phyloP scores from a whole-genome alignment of 2,797 vertebrate genomes.

The Cetoscarus ocellatus region DNA sequence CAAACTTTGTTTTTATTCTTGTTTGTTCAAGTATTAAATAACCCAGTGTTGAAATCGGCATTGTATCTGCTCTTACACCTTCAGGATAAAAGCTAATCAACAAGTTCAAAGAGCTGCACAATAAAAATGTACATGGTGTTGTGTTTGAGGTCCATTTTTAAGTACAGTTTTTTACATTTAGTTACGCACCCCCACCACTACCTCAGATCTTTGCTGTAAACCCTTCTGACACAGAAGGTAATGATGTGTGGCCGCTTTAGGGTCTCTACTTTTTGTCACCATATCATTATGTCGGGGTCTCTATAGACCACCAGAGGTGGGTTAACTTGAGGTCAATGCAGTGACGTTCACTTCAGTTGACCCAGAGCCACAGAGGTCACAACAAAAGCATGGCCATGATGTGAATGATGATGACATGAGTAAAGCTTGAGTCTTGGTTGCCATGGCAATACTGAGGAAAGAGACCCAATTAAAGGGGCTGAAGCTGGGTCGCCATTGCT shows the following conservation, averaged over 20 bases:
- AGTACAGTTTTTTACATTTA: no score
- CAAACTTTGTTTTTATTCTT: no score
- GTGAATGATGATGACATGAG: slow-evolving; percentile 35
- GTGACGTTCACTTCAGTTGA: slow-evolving; percentile 24
- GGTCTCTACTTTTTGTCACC: slow-evolving; percentile 18
- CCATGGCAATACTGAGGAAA: slow-evolving; percentile 41
- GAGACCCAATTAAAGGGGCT: slow-evolving; percentile 27
- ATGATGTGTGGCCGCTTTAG: neutral
- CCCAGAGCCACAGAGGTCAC: slow-evolving; percentile 28
- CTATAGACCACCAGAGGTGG: slow-evolving; percentile 20
- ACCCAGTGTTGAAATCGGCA: no score
- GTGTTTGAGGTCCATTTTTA: no score
- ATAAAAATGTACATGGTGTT: no score
- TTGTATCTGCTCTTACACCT: no score
- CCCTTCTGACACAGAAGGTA: neutral
- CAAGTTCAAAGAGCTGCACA: no score
- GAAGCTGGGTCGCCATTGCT: slow-evolving; percentile 18
- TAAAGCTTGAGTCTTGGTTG: slow-evolving; percentile 35
- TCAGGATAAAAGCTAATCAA: no score
- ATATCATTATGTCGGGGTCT: slow-evolving; percentile 16
- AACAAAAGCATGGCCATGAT: slow-evolving; percentile 10
- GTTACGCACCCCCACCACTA: no score
- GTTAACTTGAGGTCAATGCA: slow-evolving; percentile 48
- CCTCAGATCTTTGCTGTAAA: slow-evolving; percentile 11
- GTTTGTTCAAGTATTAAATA: no score